Conservation (phyloP, 2,888 invertebrate species). For the Diarsia mendica region DNA sequence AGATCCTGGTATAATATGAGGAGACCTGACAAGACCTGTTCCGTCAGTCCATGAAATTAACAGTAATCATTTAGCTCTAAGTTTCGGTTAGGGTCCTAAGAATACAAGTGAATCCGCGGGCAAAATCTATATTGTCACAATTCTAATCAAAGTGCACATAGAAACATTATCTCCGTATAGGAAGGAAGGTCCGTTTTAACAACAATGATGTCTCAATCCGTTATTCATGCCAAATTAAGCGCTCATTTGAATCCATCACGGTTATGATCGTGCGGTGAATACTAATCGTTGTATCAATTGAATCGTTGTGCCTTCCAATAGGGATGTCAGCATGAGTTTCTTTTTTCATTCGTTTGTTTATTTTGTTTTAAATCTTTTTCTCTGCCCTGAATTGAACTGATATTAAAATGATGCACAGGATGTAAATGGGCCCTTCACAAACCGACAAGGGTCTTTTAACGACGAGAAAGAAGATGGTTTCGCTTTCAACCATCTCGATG, state of each 20-base stretch:
- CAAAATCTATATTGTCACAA: not conserved
- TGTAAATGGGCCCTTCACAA: too few species aligned
- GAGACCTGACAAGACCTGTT: too few species aligned
- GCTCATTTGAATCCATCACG: conserved; percentile 64
- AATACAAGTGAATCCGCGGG: not conserved
- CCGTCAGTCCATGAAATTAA: too few species aligned
- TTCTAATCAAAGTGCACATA: not conserved
- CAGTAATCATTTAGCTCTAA: too few species aligned
- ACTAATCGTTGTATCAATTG: conserved; percentile 52
- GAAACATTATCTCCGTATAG: conserved; percentile 2
- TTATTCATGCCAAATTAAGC: conserved; percentile 69
- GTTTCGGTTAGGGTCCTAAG: not conserved
- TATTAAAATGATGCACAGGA: too few species aligned
- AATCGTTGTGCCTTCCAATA: conserved; percentile 7
- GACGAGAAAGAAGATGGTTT: too few species aligned
- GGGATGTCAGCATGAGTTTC: conserved; percentile 29
- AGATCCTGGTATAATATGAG: too few species aligned
- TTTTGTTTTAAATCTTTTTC: not conserved
- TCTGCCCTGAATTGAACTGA: too few species aligned
- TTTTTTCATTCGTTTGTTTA: not conserved
- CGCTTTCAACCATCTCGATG: too few species aligned
- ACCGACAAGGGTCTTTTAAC: too few species aligned
- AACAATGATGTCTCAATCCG: conserved; percentile 59
- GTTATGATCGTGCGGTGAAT: conserved; percentile 60
- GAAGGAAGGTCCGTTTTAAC: conserved; percentile 42